Base-by-base conservation (phyloP, 2,888 invertebrate species). In the Elegia similella region DNA sequence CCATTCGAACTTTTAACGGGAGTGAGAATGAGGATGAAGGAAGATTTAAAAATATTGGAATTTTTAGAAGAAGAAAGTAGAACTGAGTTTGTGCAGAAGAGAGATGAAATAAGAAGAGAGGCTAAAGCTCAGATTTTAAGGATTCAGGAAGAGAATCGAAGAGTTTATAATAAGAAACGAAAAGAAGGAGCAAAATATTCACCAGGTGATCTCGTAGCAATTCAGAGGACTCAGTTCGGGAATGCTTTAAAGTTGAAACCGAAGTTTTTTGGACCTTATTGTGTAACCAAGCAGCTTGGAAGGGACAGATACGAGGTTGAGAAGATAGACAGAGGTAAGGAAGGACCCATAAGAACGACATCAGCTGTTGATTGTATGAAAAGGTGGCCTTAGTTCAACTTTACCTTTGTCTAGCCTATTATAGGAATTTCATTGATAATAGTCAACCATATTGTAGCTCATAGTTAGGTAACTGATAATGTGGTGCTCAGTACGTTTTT, bases 111-210 rank as follows among this genome's bases (percentile, higher is more conserved):
- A 32, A 61, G 62, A 32, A 30, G 43, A 10, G 43, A 52, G 10
- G 64, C 64, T 6, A 64, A 62, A 56, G 48, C 42, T 50, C 59
- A 61, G 16, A 62, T 62, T 13, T 30, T 58, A 12, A 59, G 59
- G 30, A 48, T 61, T 12, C 64, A 62, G 46, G 61, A 62, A 29
- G 62, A 64, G 38, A 62, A 64, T 47, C 17, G 13, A 8, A 46
- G 16, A 12, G 42, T 13, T 17, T 61, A 55, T 42, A 55, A 61
- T 8, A 63, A 56, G 42, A 61, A 59, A 10, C 58, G 61, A 17
- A 63, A 59, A 38, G 32, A 57, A n/a, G 55, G 61, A 42, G 13
- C 8, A 0, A 56, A 53, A 7, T 65, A 62, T 15, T 29, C 56
- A 38, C 48, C 50, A 15, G 56, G 59, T 15, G 55, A 59, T 32